These are phyloP conservation scores for Podarcis muralis DNA, from an alignment of 2,113 vertebrate genomes.

Conservation along the genomic window DNA sequence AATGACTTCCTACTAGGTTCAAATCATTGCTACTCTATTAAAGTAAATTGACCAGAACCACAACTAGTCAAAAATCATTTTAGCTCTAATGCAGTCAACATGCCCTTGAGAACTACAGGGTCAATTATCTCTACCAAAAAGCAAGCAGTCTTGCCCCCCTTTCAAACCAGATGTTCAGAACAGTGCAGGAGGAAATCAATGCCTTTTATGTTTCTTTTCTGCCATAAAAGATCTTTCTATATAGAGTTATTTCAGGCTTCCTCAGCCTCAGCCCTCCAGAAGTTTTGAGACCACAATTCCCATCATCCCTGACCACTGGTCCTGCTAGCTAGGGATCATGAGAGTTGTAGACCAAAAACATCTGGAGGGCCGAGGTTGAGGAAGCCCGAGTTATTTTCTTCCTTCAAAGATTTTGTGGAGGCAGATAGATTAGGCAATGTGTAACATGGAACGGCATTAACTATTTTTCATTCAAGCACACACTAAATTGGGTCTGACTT, in stretches of 20 bases:
- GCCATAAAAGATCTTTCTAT: background rate
- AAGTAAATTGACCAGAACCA: background rate
- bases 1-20: background rate
- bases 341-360: too few species aligned
- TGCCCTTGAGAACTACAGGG: background rate
- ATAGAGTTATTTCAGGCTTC: background rate
- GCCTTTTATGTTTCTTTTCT: background rate
- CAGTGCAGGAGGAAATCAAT: background rate
- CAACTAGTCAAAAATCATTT: background rate
- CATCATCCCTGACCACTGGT: too few species aligned
- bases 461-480: background rate
- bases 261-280: too few species aligned
- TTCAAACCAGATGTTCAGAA: background rate
- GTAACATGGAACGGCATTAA: background rate
- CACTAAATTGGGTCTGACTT: background rate
- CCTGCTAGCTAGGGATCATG: too few species aligned
- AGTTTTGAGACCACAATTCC: too few species aligned
- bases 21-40: conserved; percentile 12
- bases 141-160: background rate
- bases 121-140: background rate
- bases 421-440: background rate
- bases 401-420: background rate
- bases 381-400: background rate
- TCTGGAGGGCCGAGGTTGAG: too few species aligned
- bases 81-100: background rate